Conservation (phyloP, 2,888 invertebrate genomes). For the Argyresthia goedartella region DNA sequence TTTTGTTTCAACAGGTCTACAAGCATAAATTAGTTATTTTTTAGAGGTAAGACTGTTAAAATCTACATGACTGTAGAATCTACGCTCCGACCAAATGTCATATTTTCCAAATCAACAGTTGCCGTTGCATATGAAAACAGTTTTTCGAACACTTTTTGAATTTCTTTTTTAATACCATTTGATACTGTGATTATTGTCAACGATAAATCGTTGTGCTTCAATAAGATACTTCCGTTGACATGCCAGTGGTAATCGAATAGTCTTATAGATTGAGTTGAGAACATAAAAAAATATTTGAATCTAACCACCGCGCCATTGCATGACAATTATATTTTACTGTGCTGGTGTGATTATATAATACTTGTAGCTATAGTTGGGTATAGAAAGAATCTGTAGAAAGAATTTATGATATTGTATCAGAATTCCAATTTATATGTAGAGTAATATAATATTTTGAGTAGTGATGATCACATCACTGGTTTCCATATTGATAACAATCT, state of each 20-base stretch:
- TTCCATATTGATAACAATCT: no score
- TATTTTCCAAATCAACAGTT: neutral
- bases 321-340: neutral
- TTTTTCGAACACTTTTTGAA: neutral
- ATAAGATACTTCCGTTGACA: constrained; percentile 28
- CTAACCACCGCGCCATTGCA: neutral
- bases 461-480: no score
- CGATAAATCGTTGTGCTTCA: constrained; percentile 30
- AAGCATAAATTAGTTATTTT: no score
- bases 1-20: no score
- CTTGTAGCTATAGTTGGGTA: neutral
- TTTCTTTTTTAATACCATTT: neutral
- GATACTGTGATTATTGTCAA: constrained; percentile 24
- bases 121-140: neutral
- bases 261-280: constrained; percentile 39
- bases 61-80: no score
- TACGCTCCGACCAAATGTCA: no score
- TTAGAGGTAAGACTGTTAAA: no score
- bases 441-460: no score
- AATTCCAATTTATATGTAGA: no score
- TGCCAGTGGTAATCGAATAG: constrained; percentile 38
- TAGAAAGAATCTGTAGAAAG: no score
- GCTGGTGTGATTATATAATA: neutral
- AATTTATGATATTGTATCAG: no score
- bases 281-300: neutral